Evolutionary conservation across 1,140 invertebrate species (phyloP).

Genomic region (Maconellicoccus hirsutus): DNA sequence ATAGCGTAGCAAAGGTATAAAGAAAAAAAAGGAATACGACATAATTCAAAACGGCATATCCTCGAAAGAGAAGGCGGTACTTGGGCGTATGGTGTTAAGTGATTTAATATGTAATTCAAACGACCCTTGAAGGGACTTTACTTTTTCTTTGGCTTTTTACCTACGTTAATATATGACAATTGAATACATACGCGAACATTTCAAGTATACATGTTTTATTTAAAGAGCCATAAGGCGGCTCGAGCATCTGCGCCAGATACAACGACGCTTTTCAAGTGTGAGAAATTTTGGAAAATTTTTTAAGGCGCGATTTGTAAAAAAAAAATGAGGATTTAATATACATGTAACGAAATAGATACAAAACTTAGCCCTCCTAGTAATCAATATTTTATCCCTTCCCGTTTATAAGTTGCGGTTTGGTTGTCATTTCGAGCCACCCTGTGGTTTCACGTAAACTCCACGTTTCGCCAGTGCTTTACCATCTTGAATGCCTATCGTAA

Average conservation of each 20-base stretch:
- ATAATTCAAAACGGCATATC: too few species aligned
- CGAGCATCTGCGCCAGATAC: too few species aligned
- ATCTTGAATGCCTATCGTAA: slow-evolving; percentile 5
- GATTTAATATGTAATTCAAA: background rate
- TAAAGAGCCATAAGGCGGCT: too few species aligned
- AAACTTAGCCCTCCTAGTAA: background rate
- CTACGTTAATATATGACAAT: too few species aligned
- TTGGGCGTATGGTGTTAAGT: background rate
- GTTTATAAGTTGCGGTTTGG: background rate
- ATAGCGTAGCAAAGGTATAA: too few species aligned
- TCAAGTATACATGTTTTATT: too few species aligned
- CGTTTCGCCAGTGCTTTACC: background rate
- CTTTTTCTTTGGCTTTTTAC: too few species aligned
- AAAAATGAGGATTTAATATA: too few species aligned
- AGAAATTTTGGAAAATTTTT: too few species aligned
- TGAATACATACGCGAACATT: too few species aligned
- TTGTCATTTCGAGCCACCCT: slow-evolving; percentile 7
- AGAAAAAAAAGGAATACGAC: too few species aligned
- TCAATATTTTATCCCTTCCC: slow-evolving; percentile 4
- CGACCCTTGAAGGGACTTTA: background rate
- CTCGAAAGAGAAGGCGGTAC: background rate
- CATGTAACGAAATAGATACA: background rate
- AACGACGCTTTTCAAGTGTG: too few species aligned
- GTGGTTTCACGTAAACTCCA: slow-evolving; percentile 1
- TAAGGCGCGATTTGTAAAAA: background rate